Evolutionary conservation across 2,888 invertebrate species (phyloP), one percentile per base, ranked within the genome.

Genomic region (Xylota sylvarum): DNA sequence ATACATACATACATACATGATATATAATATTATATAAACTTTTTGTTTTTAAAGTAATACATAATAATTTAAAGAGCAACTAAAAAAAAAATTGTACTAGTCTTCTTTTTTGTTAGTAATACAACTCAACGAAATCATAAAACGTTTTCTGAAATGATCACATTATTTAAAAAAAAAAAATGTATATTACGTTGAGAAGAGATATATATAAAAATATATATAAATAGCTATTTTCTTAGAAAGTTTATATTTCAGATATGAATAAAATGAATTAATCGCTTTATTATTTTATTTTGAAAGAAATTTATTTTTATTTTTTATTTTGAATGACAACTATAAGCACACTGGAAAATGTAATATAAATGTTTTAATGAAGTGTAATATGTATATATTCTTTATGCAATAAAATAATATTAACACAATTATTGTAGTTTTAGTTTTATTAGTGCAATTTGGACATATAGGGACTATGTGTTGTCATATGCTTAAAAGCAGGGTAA

Each of bases 361-460:
- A 77, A 70, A 86, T 81, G 72, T 86, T 86, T 69, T 55, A 65
- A 55, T 56, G 56, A 55, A 80, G n/a, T 81, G 80, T 85, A 76
- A 84, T 84, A 70, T 80, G 77, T 81, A 80, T 65, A 84, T 79
- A 84, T 85, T 70, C 69, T 85, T 55, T 85, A 76, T 81, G 76
- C 85, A 85, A 70, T 85, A 74, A 81, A 85, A 81, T 81, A 77
- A 76, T 65, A 85, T 85, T 81, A 85, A 85, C 85, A 85, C 85
- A 79, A 35, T 2, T n/a, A 1, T 14, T 56, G 12, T 12, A n/a
- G 12, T 50, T 27, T 50, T 6, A 6, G 17, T 48, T 48, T 3
- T 7, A 14, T 14, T 46, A 2, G 17, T 14, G 14, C 14, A 14
- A n/a, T n/a, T n/a, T n/a, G n/a, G n/a, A n/a, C n/a, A n/a, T n/a